A percentile compares a stretch with the other conserved stretches of the same genome.
These are phyloP conservation scores for Phalacrocorax aristotelis DNA, from an alignment of 2,113 vertebrate genomes.

Conservation along the genomic window DNA sequence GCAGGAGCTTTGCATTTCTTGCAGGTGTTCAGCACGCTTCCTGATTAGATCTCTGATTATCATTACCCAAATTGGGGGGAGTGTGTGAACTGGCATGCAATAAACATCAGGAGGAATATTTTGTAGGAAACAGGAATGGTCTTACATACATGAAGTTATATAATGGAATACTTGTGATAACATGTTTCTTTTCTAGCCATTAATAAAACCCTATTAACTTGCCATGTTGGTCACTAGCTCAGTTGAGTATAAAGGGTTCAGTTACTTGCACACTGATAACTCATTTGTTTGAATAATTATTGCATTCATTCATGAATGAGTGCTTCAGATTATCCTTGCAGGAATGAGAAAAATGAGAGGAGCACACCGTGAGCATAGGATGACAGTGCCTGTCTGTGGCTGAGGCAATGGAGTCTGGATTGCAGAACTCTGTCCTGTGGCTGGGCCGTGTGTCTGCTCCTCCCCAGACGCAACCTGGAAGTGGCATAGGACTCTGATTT, in stretches of 20 bases:
- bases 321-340: background rate
- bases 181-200: background rate
- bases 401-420: background rate
- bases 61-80: background rate
- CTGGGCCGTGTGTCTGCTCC: rapidly evolving
- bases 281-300: background rate
- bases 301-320: background rate
- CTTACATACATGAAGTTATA: background rate
- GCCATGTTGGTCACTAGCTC: background rate
- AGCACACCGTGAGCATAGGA: background rate
- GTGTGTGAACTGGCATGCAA: background rate
- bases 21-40: background rate
- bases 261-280: background rate
- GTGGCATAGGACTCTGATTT: background rate
- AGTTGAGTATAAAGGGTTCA: background rate
- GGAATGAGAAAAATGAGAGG: background rate
- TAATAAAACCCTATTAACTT: background rate
- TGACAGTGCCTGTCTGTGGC: background rate
- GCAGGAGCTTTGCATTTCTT: background rate
- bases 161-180: background rate
- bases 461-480: background rate
- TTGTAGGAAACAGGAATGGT: background rate
- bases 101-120: background rate
- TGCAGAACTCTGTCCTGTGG: rapidly evolving
- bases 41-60: background rate